Evolutionary conservation across 2,888 invertebrate species (phyloP).

Genomic region (Rhyacophila evoluta): DNA sequence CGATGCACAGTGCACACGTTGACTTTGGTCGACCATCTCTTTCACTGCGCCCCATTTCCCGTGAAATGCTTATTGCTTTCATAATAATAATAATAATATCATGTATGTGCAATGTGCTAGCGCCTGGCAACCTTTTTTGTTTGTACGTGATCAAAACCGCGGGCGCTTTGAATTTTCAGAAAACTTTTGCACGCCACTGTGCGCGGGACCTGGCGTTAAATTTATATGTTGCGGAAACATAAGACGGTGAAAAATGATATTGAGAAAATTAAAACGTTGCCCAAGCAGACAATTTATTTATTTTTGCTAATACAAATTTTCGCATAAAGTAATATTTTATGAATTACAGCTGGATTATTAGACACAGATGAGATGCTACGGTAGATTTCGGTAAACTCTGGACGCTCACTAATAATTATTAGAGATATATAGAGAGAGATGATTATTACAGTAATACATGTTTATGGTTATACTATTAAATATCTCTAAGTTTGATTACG

Average conservation of each 20-base stretch:
- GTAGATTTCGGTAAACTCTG: too few relatives aligned
- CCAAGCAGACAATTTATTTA: background rate
- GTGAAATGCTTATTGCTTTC: slow-evolving; percentile 33
- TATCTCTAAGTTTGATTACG: too few relatives aligned
- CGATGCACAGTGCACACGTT: slow-evolving; percentile 17
- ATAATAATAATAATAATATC: slow-evolving; percentile 38
- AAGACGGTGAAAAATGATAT: background rate
- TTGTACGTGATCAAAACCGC: slow-evolving; percentile 38
- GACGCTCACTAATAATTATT: too few relatives aligned
- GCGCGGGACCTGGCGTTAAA: background rate
- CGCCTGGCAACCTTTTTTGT: slow-evolving; percentile 32
- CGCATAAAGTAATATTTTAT: too few relatives aligned
- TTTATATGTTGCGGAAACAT: background rate
- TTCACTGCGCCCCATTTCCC: background rate
- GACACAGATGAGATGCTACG: too few relatives aligned
- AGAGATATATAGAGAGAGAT: too few relatives aligned
- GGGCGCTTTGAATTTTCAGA: slow-evolving; percentile 6
- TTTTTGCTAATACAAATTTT: too few relatives aligned
- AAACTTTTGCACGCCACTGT: background rate
- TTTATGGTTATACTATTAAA: too few relatives aligned
- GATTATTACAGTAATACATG: too few relatives aligned
- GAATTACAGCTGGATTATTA: too few relatives aligned
- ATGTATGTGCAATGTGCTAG: slow-evolving; percentile 11
- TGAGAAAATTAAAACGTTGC: background rate
- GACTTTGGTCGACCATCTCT: background rate